Evolutionary conservation across 2,888 invertebrate genomes (phyloP), one percentile per base, ranked within the genome.

Genomic region (Dasypolia templi): DNA sequence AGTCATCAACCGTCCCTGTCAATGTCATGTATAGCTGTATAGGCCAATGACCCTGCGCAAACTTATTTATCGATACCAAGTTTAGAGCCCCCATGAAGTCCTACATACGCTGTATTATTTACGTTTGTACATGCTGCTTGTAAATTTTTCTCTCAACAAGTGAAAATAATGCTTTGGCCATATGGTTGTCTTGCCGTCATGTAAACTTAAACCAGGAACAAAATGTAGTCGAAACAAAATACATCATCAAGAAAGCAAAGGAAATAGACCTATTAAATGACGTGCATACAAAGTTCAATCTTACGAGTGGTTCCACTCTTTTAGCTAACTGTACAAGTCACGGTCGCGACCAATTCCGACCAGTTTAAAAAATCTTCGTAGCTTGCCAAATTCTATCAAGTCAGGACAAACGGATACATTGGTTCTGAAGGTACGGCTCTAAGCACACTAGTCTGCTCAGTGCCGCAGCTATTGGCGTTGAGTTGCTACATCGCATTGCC

Each of bases 141-240:
- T n/a, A n/a, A n/a, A n/a, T n/a, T 49, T 49, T 64, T 51, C 49
- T n/a, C 49, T 3, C 49, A 49, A 19, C n/a, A n/a, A 49, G 1
- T 64, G 0, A 49, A 63, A 64, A 64, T 49, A 32, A 17, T n/a
- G 63, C 46, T 32, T 49, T 49, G 19, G 32, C 51, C 64, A 11
- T 64, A 51, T 64, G 51, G 11, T 51, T 64, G 64, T 64, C 64
- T 64, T 64, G 64, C 64, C 49, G 51, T 51, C 49, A 64, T 3
- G 32, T 49, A 3, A 51, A 51, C 35, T 49, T 32, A 64, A n/a
- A 64, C 32, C 32, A 51, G 3, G n/a, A n/a, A 64, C 32, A 64
- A n/a, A 64, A 12, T n/a, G 12, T n/a, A 35, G 22, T 35, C 22
- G 63, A 55, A 32, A 46, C 9, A 46, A 63, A 46, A 63, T n/a